phyloP scores from a whole-genome alignment of 1,140 invertebrate species.

The Harlomillsia oculata region DNA sequence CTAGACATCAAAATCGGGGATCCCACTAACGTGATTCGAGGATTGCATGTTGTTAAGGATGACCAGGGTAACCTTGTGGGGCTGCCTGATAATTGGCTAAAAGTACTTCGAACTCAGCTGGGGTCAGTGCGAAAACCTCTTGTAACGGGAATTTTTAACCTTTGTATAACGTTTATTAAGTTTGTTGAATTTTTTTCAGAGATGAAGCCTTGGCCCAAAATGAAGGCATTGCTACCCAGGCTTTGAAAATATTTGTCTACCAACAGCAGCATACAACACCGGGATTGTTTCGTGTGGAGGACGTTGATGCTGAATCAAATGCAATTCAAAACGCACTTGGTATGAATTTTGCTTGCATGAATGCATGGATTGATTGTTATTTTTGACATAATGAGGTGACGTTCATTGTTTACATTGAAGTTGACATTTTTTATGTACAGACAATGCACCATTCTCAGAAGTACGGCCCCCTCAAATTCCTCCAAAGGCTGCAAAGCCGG shows the following conservation, averaged over 20 bases:
- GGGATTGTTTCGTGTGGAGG: slow-evolving; percentile 61
- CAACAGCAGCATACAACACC: slow-evolving; percentile 65
- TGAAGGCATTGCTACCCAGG: slow-evolving; percentile 79
- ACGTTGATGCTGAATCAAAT: slow-evolving; percentile 63
- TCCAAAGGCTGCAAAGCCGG: neutral
- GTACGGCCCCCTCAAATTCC: neutral
- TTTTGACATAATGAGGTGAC: neutral
- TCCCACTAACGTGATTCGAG: slow-evolving; percentile 41
- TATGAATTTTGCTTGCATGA: neutral
- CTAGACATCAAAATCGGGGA: neutral
- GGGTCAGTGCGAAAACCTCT: slow-evolving; percentile 46
- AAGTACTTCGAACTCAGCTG: slow-evolving; percentile 74
- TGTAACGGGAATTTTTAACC: neutral
- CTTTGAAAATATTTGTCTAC: slow-evolving; percentile 84
- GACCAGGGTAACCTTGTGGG: slow-evolving; percentile 64
- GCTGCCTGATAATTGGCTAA: slow-evolving; percentile 64
- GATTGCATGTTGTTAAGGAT: slow-evolving; percentile 72
- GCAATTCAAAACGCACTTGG: slow-evolving; percentile 55
- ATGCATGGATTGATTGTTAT: neutral
- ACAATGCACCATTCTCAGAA: no score
- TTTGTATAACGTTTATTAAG: neutral
- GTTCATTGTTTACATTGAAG: neutral
- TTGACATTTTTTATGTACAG: neutral
- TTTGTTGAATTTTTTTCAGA: slow-evolving; percentile 10
- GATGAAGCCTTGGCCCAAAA: slow-evolving; percentile 49